These are phyloP conservation scores for Aphidius colemani DNA, from an alignment of 2,888 invertebrate species.

Conservation along the genomic window DNA sequence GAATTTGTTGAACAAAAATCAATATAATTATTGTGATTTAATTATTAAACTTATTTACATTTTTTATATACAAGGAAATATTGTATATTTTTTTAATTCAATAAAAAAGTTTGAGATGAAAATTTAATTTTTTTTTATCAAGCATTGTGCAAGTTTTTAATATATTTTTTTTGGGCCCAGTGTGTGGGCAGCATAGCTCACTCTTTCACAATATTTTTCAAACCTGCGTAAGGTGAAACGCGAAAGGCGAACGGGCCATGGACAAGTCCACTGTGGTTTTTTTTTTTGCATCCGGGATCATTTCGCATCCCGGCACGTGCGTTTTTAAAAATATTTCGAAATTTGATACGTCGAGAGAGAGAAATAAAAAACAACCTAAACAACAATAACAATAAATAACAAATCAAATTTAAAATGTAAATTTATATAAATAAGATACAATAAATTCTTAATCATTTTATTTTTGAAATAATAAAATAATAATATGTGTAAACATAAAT, in stretches of 20 bases:
- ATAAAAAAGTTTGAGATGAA: no score
- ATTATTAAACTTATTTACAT: no score
- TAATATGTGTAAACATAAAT: no score
- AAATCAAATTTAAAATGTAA: no score
- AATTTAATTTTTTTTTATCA: background rate
- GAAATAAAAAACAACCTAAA: background rate
- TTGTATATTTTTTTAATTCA: no score
- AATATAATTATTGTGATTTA: no score
- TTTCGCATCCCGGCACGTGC: constrained; percentile 24
- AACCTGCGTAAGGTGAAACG: constrained; percentile 11
- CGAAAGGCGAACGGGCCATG: constrained; percentile 25
- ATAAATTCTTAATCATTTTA: no score
- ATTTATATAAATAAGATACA: no score
- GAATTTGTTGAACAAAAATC: no score
- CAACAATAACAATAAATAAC: no score
- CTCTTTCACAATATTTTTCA: background rate
- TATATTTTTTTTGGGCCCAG: background rate
- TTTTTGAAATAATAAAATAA: no score
- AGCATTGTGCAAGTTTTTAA: background rate
- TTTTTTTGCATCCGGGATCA: constrained; percentile 22
- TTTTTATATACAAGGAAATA: no score
- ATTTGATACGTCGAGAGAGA: constrained; percentile 5
- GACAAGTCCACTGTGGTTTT: constrained; percentile 8
- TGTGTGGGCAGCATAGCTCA: background rate
- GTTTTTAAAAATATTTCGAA: constrained; percentile 17